These are phyloP conservation scores for Drosophila percnosoma DNA, from an alignment of 2,888 invertebrate species.

Conservation along the genomic window DNA sequence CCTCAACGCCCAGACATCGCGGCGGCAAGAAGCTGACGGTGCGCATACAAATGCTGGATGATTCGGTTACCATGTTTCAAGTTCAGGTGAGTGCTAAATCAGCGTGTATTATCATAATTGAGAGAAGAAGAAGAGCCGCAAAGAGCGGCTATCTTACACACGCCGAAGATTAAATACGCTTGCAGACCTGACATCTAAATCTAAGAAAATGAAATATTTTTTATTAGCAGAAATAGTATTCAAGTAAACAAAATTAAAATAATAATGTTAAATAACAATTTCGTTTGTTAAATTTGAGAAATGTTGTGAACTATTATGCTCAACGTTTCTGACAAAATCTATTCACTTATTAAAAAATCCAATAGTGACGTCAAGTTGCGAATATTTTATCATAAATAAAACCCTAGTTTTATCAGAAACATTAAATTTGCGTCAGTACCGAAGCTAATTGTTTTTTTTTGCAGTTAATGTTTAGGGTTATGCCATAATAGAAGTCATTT, in stretches of 20 bases:
- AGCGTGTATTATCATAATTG: neutral
- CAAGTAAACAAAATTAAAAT: too few relatives aligned
- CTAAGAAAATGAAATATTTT: neutral
- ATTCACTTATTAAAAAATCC: neutral
- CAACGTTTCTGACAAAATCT: neutral
- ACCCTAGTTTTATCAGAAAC: neutral
- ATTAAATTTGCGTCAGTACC: neutral
- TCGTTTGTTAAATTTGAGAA: too few relatives aligned
- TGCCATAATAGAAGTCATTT: neutral
- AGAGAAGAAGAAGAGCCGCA: neutral
- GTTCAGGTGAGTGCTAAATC: constrained; percentile 89
- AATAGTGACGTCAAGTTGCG: neutral
- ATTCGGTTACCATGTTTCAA: constrained; percentile 95
- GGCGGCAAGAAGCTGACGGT: constrained; percentile 96
- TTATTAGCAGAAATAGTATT: neutral
- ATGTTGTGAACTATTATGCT: neutral
- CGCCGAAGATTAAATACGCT: neutral
- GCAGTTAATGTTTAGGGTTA: neutral
- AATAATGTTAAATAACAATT: too few relatives aligned
- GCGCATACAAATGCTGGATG: constrained; percentile 95
- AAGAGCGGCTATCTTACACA: neutral
- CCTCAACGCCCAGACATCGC: constrained; percentile 91
- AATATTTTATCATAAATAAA: neutral
- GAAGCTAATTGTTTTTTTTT: neutral
- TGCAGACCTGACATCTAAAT: neutral